phyloP scores from a whole-genome alignment of 2,888 invertebrate genomes.

The Thereva nobilitata region DNA sequence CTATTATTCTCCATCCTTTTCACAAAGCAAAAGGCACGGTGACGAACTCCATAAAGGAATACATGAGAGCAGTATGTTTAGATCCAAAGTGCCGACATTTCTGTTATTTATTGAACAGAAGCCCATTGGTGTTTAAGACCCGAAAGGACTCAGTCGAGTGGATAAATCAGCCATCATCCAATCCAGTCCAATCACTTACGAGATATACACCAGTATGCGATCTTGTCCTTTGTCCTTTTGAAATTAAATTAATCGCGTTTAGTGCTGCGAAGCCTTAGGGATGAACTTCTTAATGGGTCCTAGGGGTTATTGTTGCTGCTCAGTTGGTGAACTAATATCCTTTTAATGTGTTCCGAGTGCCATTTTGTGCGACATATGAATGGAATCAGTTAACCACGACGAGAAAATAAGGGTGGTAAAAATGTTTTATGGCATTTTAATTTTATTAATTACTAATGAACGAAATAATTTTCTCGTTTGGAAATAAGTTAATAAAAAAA shows the following conservation, averaged over 20 bases:
- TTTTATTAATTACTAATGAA: too few species aligned
- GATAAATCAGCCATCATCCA: slow-evolving; percentile 36
- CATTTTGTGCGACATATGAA: background rate
- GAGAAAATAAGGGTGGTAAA: too few species aligned
- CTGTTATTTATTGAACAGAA: slow-evolving; percentile 36
- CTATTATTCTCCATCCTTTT: slow-evolving; percentile 20
- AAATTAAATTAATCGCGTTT: slow-evolving; percentile 37
- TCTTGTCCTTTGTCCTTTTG: slow-evolving; percentile 21
- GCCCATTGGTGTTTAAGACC: slow-evolving; percentile 16
- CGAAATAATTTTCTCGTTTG: too few species aligned
- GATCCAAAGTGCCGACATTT: slow-evolving; percentile 38
- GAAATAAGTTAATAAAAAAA: too few species aligned
- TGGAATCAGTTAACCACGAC: too few species aligned
- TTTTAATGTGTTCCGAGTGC: slow-evolving; percentile 31
- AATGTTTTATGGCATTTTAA: too few species aligned
- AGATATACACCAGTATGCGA: slow-evolving; percentile 1
- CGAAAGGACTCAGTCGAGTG: slow-evolving; percentile 28
- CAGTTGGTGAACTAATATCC: slow-evolving; percentile 25
- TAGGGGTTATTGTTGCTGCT: slow-evolving; percentile 26
- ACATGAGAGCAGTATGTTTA: slow-evolving; percentile 29
- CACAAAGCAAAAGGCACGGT: background rate
- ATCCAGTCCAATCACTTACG: slow-evolving; percentile 38
- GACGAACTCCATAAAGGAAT: slow-evolving; percentile 12
- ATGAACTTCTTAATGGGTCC: slow-evolving; percentile 25
- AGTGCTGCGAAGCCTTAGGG: slow-evolving; percentile 23